Conservation (phyloP, 2,797 vertebrate genomes). For the Poliocrania exsul region DNA sequence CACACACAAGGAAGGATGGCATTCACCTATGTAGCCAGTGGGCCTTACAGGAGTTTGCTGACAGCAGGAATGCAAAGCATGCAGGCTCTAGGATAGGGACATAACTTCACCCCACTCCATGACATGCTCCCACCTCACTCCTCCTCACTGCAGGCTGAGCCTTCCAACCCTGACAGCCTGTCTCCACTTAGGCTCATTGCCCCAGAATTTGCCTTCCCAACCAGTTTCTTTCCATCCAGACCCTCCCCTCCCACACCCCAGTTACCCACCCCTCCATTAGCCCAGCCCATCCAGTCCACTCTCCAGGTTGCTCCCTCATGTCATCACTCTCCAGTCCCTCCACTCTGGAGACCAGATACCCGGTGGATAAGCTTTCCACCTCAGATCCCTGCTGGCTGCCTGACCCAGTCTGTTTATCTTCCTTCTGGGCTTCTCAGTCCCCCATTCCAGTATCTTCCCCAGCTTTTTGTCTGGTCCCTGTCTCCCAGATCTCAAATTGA, state of each 20-base stretch:
- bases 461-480: background rate
- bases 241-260: background rate
- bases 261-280: background rate
- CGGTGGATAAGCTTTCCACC: background rate
- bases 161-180: background rate
- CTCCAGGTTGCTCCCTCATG: background rate
- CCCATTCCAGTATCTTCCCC: background rate
- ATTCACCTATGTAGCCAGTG: background rate
- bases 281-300: too few relatives aligned
- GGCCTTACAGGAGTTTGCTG: background rate
- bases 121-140: background rate
- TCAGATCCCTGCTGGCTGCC: background rate
- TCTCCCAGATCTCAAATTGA: background rate
- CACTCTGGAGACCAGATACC: background rate
- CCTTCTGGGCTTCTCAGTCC: background rate
- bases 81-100: background rate
- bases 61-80: background rate
- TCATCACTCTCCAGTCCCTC: background rate
- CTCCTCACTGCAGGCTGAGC: background rate
- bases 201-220: background rate
- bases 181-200: background rate
- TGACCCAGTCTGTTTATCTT: background rate
- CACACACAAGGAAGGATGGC: background rate
- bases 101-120: rapidly evolving
- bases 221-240: background rate